Percentiles rank a stretch among this genome's conserved stretches.
Conservation (phyloP, 2,888 invertebrate genomes). For the Salticus scenicus region DNA sequence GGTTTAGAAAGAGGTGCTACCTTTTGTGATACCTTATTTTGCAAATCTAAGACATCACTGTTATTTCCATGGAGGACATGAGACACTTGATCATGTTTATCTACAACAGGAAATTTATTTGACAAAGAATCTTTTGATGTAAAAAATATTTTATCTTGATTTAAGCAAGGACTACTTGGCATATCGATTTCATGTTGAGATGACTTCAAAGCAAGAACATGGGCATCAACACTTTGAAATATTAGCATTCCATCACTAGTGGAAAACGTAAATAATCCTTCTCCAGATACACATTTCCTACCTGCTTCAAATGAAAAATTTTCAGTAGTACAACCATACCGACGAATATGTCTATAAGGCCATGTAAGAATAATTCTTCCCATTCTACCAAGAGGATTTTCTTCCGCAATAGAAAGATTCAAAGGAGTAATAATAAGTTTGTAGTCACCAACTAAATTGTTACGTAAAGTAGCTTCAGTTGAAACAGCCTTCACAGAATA, state of each 20-base stretch:
- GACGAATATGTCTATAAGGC: constrained; percentile 73
- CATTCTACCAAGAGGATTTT: constrained; percentile 29
- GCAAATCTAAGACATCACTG: not conserved
- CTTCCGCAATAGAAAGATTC: constrained; percentile 69
- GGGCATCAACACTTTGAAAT: constrained; percentile 66
- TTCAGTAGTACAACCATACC: constrained; percentile 73
- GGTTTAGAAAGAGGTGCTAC: constrained; percentile 58
- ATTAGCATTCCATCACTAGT: constrained; percentile 63
- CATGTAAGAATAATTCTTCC: constrained; percentile 72
- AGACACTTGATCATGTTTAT: not conserved
- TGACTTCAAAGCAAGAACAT: constrained; percentile 61
- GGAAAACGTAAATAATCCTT: constrained; percentile 72
- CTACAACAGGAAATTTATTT: not conserved
- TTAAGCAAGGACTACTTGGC: constrained; percentile 36
- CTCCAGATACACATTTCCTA: constrained; percentile 74
- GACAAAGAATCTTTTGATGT: constrained; percentile 37
- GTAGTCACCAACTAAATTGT: constrained; percentile 70
- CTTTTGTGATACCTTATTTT: constrained; percentile 7
- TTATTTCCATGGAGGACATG: not conserved
- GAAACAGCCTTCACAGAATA: constrained; percentile 71
- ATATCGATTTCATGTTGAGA: constrained; percentile 36
- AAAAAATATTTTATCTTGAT: constrained; percentile 43
- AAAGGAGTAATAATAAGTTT: constrained; percentile 70
- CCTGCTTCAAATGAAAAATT: constrained; percentile 74
- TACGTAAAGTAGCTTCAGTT: constrained; percentile 71